These are phyloP conservation scores for Holotrichia oblita DNA, from an alignment of 1,140 invertebrate genomes.

Conservation along the genomic window DNA sequence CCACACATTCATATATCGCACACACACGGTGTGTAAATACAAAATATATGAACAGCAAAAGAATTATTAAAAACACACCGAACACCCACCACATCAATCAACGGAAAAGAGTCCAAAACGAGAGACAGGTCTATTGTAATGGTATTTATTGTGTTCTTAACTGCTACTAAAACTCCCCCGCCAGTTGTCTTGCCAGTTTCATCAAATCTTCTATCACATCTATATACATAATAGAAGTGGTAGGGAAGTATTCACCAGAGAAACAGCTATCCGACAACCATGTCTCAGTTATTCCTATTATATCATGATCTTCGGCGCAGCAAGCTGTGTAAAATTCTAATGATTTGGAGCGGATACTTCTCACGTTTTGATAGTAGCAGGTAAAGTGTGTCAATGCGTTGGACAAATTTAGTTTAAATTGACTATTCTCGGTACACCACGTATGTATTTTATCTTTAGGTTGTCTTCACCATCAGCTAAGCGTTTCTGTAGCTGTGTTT, in stretches of 20 bases:
- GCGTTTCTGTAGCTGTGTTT: background rate
- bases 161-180: background rate
- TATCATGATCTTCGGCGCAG: background rate
- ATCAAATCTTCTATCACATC: background rate
- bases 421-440: background rate
- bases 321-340: background rate
- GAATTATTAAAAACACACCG: background rate
- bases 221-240: no score
- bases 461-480: background rate
- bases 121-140: background rate
- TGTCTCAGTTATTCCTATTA: constrained; percentile 15
- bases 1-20: no score
- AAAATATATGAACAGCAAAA: background rate
- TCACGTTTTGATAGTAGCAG: constrained; percentile 1
- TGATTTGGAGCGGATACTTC: background rate
- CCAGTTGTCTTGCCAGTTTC: background rate
- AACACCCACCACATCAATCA: background rate
- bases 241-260: background rate
- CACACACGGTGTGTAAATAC: background rate
- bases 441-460: constrained; percentile 8
- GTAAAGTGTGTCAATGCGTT: background rate
- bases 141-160: background rate
- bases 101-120: background rate
- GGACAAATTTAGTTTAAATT: background rate
- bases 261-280: background rate